Evolutionary conservation across 2,888 invertebrate species (phyloP).

Genomic region (Synergus laeviventris): DNA sequence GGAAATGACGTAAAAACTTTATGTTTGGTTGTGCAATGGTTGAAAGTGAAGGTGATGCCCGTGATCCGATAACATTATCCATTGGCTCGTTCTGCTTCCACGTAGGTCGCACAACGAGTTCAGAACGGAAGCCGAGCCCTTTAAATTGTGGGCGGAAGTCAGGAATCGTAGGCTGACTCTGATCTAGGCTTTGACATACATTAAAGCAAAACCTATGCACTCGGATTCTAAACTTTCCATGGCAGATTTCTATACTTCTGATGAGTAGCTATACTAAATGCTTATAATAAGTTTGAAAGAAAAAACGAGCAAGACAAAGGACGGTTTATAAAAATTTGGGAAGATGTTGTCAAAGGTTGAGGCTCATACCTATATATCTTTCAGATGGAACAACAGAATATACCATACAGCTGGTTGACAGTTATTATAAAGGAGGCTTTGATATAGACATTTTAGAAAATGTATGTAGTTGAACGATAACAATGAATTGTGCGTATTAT

Average conservation of each 20-base stretch:
- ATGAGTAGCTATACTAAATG: not conserved
- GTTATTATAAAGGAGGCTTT: not conserved
- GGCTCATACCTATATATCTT: not conserved
- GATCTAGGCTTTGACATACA: not conserved
- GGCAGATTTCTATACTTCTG: not conserved
- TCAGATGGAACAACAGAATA: not conserved
- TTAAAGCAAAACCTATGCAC: not conserved
- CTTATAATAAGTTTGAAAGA: not conserved
- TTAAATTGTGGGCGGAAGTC: constrained; percentile 34
- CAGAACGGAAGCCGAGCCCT: constrained; percentile 33
- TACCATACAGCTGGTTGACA: not conserved
- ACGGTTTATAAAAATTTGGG: too few species aligned
- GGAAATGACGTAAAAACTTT: constrained; percentile 24
- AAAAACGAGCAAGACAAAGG: too few species aligned
- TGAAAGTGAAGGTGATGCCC: constrained; percentile 38
- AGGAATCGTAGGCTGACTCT: constrained; percentile 17
- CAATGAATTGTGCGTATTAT: constrained; percentile 4
- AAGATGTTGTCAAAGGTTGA: not conserved
- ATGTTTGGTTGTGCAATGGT: constrained; percentile 27
- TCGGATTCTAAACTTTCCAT: not conserved
- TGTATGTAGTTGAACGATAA: not conserved
- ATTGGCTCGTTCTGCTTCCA: constrained; percentile 26
- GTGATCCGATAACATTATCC: constrained; percentile 33
- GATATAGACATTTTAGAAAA: not conserved
- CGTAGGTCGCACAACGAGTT: constrained; percentile 29